Evolutionary conservation across 2,113 vertebrate species (phyloP), one percentile per base, ranked within the genome.

Genomic region (Phoxinus phoxinus): DNA sequence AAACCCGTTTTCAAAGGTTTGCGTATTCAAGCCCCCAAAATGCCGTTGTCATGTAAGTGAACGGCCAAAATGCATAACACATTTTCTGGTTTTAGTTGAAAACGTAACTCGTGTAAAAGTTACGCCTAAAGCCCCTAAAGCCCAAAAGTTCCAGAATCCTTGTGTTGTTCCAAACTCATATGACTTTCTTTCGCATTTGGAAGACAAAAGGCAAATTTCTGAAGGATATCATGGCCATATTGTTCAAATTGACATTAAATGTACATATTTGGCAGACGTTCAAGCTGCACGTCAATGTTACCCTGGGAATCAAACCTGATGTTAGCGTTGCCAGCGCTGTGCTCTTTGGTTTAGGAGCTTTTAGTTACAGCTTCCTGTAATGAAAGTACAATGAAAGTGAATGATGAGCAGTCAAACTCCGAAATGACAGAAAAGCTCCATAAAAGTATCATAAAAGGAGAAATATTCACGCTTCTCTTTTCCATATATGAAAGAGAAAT

Each of bases 361-460:
- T 12, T 46, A 15, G 32, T 37, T 41, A 72, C 35, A 44, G 41
- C 71, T 46, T 25, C 37, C 37, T 25, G 13, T 13, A 74, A 48
- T 74, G 21, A 73, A 44, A 73, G 37, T 73, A 25, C 23, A 73
- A 46, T 73, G 37, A 74, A 74, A 74, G 13, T 48, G n/a, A 74
- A 74, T 73, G 71, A 73, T 44, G 37, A 44, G 3, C 35, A 23
- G 65, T 37, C 65, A 21, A 69, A 69, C 65, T 37, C 32, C 9
- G 8, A 37, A 69, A 69, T 9, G 32, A 23, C 67, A 71, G 46
- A 73, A 44, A 46, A 25, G 23, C 21, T 8, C 71, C 23, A 73
- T 46, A 37, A 71, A 71, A 37, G 19, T 37, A 46, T 46, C 12
- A 15, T 73, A 73, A 46, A 73, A 73, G 7, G 19, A 72, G 37